Percentiles rank a stretch among this genome's conserved stretches.
Conservation (phyloP, 2,113 vertebrate genomes). For the Solea solea region DNA sequence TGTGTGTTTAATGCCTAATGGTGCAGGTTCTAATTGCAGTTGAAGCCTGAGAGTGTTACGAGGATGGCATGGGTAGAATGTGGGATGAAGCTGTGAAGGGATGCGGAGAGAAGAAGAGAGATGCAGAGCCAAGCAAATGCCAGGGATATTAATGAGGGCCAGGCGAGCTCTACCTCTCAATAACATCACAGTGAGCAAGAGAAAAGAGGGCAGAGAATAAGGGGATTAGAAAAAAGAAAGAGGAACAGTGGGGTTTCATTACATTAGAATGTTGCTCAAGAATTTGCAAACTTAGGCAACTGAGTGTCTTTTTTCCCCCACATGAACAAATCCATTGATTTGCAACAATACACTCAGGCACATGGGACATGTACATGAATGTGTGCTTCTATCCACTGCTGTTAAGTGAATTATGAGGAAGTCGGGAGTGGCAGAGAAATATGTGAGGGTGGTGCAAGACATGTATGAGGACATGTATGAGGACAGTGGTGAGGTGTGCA, state of each 20-base stretch:
- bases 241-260: constrained; percentile 47
- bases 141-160: constrained; percentile 70
- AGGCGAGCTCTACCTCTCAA: constrained; percentile 57
- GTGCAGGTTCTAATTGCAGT: constrained; percentile 63
- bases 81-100: constrained; percentile 64
- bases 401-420: too few relatives aligned
- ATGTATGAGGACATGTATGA: too few relatives aligned
- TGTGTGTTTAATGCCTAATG: constrained; percentile 30
- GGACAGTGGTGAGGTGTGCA: too few relatives aligned
- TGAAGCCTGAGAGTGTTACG: constrained; percentile 52
- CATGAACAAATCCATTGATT: constrained; percentile 14
- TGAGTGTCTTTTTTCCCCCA: not conserved
- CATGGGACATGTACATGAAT: too few relatives aligned
- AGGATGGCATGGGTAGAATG: constrained; percentile 54
- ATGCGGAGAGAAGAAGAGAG: constrained; percentile 38
- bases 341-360: not conserved
- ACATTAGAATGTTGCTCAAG: constrained; percentile 33
- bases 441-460: too few relatives aligned
- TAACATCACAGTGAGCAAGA: constrained; percentile 43
- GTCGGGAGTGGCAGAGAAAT: too few relatives aligned
- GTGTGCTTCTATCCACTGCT: too few relatives aligned
- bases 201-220: constrained; percentile 30
- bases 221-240: constrained; percentile 27
- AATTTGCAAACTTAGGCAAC: constrained; percentile 36
- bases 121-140: constrained; percentile 55